Evolutionary conservation across 2,113 vertebrate genomes (phyloP).

Genomic region (Ciconia maguari): DNA sequence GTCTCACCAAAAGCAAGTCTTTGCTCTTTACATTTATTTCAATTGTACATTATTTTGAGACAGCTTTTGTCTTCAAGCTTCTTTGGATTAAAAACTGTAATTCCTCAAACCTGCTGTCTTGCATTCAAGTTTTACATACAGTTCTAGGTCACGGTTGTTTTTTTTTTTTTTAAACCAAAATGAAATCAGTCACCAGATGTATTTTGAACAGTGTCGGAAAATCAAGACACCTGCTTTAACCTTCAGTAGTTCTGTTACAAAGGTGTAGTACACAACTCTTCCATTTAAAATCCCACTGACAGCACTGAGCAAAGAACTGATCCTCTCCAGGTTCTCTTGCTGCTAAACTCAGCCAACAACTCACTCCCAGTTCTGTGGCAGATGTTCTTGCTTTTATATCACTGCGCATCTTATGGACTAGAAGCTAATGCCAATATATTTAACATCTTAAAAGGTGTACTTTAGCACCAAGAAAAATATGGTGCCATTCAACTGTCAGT

Average conservation of each 20-base stretch:
- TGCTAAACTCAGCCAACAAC: background rate
- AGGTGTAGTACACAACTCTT: background rate
- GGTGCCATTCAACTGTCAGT: background rate
- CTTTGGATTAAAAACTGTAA: background rate
- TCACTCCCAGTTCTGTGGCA: background rate
- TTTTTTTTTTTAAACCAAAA: background rate
- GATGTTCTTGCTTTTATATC: constrained; percentile 7
- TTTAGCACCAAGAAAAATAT: background rate
- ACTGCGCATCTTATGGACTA: background rate
- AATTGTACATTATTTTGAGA: background rate
- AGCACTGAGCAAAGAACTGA: background rate
- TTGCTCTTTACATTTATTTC: background rate
- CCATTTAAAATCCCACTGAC: background rate
- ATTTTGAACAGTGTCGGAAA: background rate
- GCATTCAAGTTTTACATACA: background rate
- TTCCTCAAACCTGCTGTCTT: background rate
- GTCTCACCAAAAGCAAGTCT: background rate
- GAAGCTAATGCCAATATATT: background rate
- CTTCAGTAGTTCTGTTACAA: background rate
- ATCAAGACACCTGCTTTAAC: background rate
- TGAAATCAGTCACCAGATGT: background rate
- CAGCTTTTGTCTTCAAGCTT: background rate
- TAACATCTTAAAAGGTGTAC: background rate
- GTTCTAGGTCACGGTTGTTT: background rate
- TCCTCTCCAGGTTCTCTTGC: background rate